Evolutionary conservation across 2,888 invertebrate genomes (phyloP), one percentile per base, ranked within the genome.

Genomic region (Eupelmus urozonus): DNA sequence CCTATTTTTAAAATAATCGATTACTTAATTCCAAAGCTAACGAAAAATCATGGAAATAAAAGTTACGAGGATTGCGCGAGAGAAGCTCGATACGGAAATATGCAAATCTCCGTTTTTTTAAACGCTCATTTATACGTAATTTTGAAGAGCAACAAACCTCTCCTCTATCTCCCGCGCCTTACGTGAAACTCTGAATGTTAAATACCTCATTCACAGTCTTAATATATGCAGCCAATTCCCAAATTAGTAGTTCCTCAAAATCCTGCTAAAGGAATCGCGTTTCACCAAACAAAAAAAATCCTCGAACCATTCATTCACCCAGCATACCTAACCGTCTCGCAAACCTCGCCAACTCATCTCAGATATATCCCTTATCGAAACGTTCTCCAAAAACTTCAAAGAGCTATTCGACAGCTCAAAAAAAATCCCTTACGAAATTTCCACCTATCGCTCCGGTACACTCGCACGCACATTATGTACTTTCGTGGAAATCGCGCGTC

Each of bases 41-140:
- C 18, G 18, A 62, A 49, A 53, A 23, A 40, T n/a, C 9, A 51
- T 45, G 20, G 40, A n/a, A n/a, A 27, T 18, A 57, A 63, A 27
- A 9, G 13, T 63, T 63, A 29, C 25, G n/a, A 1, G 51, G 53
- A 53, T 25, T 53, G 53, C 20, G 20, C 59, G n/a, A n/a, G n/a
- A n/a, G n/a, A n/a, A n/a, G n/a, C n/a, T n/a, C n/a, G n/a, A n/a
- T 60, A 16, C 25, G 51, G 2, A 18, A 40, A 51, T 53, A 60
- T 75, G 59, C 20, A 66, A 74, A 67, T 59, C n/a, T n/a, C n/a
- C n/a, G n/a, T n/a, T n/a, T n/a, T n/a, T 34, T n/a, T 49, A 59
- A 66, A 34, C 23, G 57, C 18, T 25, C 16, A 29, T 51, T 60
- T 3, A 51, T 34, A 57, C 29, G 70, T 70, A 57, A 55, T 23